phyloP scores from a whole-genome alignment of 2,888 invertebrate genomes.

The Mantis religiosa region DNA sequence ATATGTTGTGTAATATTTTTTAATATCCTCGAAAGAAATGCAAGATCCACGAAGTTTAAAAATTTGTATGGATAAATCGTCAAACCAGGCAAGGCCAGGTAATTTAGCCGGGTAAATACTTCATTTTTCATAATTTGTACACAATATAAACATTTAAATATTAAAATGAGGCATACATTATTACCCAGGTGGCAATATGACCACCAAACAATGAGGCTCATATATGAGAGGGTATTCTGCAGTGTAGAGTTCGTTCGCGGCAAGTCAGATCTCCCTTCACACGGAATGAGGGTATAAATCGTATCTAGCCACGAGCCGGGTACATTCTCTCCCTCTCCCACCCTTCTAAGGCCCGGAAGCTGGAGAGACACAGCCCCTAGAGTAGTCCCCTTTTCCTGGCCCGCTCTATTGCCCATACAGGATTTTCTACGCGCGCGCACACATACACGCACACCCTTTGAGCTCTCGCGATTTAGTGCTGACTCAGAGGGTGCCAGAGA shows the following conservation, averaged over 20 bases:
- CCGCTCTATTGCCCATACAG: not conserved
- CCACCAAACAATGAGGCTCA: too few relatives aligned
- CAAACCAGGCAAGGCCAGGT: too few relatives aligned
- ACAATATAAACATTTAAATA: too few relatives aligned
- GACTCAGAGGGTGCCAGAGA: not conserved
- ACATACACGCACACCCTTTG: not conserved
- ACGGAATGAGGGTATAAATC: slow-evolving; percentile 13
- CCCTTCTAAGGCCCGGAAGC: not conserved
- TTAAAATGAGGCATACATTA: too few relatives aligned
- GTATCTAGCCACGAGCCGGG: not conserved
- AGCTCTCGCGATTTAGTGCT: not conserved
- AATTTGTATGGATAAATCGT: too few relatives aligned
- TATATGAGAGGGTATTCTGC: not conserved
- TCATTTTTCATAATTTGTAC: too few relatives aligned
- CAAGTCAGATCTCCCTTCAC: not conserved
- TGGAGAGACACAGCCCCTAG: not conserved
- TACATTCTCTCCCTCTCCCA: not conserved
- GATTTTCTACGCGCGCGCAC: not conserved
- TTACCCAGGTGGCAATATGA: too few relatives aligned
- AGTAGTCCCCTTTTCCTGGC: not conserved
- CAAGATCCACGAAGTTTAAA: too few relatives aligned
- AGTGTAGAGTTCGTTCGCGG: not conserved
- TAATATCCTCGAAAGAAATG: too few relatives aligned
- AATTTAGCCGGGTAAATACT: too few relatives aligned
- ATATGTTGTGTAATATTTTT: too few relatives aligned